Evolutionary conservation across 2,888 invertebrate species (phyloP).

Genomic region (Drosophila pegasa): DNA sequence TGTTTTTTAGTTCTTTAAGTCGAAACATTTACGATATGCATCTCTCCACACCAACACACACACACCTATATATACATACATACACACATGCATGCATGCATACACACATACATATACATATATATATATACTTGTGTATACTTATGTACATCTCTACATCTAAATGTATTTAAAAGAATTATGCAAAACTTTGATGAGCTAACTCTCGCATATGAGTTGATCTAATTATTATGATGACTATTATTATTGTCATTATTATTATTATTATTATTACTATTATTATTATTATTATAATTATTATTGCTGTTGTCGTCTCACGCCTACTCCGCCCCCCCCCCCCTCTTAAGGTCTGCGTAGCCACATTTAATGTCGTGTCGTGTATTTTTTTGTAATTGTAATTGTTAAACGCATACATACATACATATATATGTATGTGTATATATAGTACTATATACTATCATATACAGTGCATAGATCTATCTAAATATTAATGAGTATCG

Average conservation of each 20-base stretch:
- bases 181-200: constrained; percentile 28
- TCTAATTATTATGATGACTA: constrained; percentile 26
- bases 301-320: constrained; percentile 35
- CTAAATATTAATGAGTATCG: constrained; percentile 29
- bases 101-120: constrained; percentile 23
- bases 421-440: constrained; percentile 30
- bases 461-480: constrained; percentile 8
- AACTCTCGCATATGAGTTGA: constrained; percentile 29
- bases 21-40: constrained; percentile 48
- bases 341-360: constrained; percentile 16
- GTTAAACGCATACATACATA: constrained; percentile 57
- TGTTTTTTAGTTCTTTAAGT: constrained; percentile 79
- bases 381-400: constrained; percentile 71
- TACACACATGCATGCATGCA: constrained; percentile 34
- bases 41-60: constrained; percentile 28
- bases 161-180: constrained; percentile 51
- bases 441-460: constrained; percentile 30
- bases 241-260: constrained; percentile 14
- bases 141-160: constrained; percentile 40
- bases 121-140: constrained; percentile 27
- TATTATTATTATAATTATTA: constrained; percentile 13
- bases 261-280: constrained; percentile 18
- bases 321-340: not conserved
- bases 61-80: constrained; percentile 24
- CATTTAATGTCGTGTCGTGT: constrained; percentile 70